Conservation (phyloP, 2,797 vertebrate species). For the Fratercula arctica region DNA sequence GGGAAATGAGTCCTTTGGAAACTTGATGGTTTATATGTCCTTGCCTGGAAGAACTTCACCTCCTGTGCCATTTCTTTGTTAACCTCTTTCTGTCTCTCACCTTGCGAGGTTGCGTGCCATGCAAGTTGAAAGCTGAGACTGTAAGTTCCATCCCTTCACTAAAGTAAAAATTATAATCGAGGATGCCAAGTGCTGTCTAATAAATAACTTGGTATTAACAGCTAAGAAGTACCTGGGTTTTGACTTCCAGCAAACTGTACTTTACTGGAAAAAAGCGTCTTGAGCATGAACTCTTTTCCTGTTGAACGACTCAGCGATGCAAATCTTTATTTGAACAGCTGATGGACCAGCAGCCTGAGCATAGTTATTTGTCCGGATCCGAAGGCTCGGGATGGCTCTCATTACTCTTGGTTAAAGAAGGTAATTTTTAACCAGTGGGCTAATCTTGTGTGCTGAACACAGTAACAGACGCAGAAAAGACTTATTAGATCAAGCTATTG, state of each 20-base stretch:
- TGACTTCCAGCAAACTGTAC: background rate
- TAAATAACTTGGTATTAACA: background rate
- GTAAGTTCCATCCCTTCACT: background rate
- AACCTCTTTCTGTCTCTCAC: background rate
- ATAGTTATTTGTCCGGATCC: background rate
- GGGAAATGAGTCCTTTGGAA: background rate
- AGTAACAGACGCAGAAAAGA: background rate
- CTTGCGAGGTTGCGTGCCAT: background rate
- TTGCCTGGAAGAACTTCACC: background rate
- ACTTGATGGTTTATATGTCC: fast-evolving
- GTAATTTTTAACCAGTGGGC: slow-evolving; percentile 9
- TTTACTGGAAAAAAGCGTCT: background rate
- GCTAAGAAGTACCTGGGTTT: background rate
- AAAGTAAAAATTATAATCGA: background rate
- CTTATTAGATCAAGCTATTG: slow-evolving; percentile 10
- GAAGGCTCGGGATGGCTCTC: background rate
- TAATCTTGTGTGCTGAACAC: background rate
- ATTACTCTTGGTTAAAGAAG: background rate
- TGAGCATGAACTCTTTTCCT: background rate
- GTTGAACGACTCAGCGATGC: background rate
- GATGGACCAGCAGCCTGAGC: background rate
- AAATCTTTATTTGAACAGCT: slow-evolving; percentile 12
- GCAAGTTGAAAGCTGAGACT: background rate
- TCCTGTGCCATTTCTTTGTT: background rate
- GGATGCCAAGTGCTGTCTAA: background rate